These are phyloP conservation scores for Apodemia mormo DNA, from an alignment of 2,888 invertebrate species.

Conservation along the genomic window DNA sequence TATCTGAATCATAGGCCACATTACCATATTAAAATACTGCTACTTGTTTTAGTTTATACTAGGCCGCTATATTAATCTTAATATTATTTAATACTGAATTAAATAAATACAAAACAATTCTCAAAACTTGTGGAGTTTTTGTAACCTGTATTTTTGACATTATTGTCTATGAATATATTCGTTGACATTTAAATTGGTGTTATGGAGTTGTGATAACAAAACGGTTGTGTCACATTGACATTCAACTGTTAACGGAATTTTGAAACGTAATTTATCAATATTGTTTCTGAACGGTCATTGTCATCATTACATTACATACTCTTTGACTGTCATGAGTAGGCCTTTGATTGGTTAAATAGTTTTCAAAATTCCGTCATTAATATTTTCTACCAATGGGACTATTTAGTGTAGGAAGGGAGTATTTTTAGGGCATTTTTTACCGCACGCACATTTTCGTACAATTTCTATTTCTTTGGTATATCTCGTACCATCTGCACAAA, in stretches of 20 bases:
- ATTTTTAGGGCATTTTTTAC: constrained; percentile 87
- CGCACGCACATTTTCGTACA: constrained; percentile 97
- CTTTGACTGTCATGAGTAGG: too few species aligned
- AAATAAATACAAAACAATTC: constrained; percentile 7
- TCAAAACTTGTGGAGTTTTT: constrained; percentile 12
- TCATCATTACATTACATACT: too few species aligned
- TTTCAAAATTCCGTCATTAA: neutral
- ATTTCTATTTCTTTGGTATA: constrained; percentile 98
- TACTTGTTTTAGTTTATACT: constrained; percentile 9
- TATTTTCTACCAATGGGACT: neutral
- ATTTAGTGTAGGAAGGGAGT: constrained; percentile 58
- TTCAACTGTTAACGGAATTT: neutral
- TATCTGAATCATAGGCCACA: neutral
- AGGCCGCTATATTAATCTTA: constrained; percentile 11
- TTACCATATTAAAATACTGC: constrained; percentile 10
- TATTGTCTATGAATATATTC: constrained; percentile 27
- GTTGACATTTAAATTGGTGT: constrained; percentile 21
- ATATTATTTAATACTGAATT: constrained; percentile 9
- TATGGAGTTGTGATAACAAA: neutral
- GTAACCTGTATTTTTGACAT: constrained; percentile 23
- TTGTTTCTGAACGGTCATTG: neutral
- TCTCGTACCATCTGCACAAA: constrained; percentile 95
- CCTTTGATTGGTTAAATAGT: neutral
- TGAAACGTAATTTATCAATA: neutral
- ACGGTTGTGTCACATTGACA: neutral